Conservation (phyloP, 2,888 invertebrate species). For the Drosophila anomalipes region DNA sequence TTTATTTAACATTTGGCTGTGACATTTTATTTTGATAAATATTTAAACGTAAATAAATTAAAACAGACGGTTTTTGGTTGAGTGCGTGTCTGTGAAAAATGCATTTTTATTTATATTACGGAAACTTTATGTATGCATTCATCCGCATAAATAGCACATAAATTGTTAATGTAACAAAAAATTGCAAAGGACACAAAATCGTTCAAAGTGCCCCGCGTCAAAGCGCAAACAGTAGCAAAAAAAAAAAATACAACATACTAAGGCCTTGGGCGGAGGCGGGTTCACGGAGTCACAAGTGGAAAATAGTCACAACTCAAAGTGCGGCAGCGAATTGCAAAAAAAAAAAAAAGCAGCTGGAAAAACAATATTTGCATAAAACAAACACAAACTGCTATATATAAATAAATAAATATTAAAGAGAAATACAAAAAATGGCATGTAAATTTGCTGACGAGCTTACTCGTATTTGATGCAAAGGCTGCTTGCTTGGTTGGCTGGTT, state of each 20-base stretch:
- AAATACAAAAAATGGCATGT: conserved; percentile 62
- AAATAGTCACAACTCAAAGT: conserved; percentile 52
- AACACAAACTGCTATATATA: conserved; percentile 22
- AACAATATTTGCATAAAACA: conserved; percentile 66
- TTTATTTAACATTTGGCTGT: neutral
- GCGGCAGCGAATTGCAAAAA: conserved; percentile 10
- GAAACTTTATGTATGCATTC: conserved; percentile 72
- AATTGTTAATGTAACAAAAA: conserved; percentile 50
- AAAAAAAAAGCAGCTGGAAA: conserved; percentile 24
- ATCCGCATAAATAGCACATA: conserved; percentile 68
- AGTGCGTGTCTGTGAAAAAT: conserved; percentile 51
- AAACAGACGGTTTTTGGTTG: conserved; percentile 8
- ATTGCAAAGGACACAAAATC: conserved; percentile 43
- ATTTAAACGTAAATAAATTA: conserved; percentile 39
- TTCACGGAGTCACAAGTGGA: conserved; percentile 38
- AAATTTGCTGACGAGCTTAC: conserved; percentile 51
- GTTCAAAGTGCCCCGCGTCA: conserved; percentile 28
- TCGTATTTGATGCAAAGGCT: conserved; percentile 34
- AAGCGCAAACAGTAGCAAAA: conserved; percentile 34
- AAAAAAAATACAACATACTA: conserved; percentile 11
- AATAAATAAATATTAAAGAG: conserved; percentile 64
- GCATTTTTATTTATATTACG: conserved; percentile 67
- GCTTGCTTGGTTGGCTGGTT: conserved; percentile 11
- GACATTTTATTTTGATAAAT: conserved; percentile 26
- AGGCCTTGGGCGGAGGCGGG: neutral